Percentiles rank a stretch among this genome's conserved stretches.
Evolutionary conservation across 2,888 invertebrate species (phyloP).

Genomic region (Thera britannica): DNA sequence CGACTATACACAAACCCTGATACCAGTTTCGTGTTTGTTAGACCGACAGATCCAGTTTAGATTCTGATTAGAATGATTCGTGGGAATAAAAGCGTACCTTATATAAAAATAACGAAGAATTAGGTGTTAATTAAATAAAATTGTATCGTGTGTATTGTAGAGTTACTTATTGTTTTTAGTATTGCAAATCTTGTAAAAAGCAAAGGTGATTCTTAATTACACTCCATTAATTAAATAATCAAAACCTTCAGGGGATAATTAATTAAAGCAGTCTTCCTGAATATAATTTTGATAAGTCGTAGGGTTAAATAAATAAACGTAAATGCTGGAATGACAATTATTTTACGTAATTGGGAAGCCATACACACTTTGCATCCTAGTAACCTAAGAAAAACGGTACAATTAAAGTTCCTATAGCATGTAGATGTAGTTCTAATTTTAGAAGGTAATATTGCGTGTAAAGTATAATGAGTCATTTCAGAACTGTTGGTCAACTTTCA

Average conservation of each 20-base stretch:
- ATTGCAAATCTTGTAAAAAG: not conserved
- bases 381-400: slow-evolving; percentile 51
- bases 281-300: slow-evolving; percentile 32
- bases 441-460: slow-evolving; percentile 75
- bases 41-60: slow-evolving; percentile 35
- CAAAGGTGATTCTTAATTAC: slow-evolving; percentile 14
- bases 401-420: slow-evolving; percentile 37
- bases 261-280: slow-evolving; percentile 12
- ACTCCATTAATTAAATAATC: slow-evolving; percentile 21
- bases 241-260: slow-evolving; percentile 4
- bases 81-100: not conserved
- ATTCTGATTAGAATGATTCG: not conserved
- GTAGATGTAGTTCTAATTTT: slow-evolving; percentile 64
- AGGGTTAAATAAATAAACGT: slow-evolving; percentile 33
- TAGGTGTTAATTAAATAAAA: no score
- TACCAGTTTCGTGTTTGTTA: slow-evolving; percentile 38
- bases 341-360: slow-evolving; percentile 28
- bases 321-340: slow-evolving; percentile 30
- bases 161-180: no score
- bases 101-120: no score
- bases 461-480: slow-evolving; percentile 69
- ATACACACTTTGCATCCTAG: slow-evolving; percentile 23
- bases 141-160: no score
- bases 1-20: slow-evolving; percentile 48
- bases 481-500: slow-evolving; percentile 75